Conservation (phyloP, 2,888 invertebrate species). For the Sinhomidia bicolor region DNA sequence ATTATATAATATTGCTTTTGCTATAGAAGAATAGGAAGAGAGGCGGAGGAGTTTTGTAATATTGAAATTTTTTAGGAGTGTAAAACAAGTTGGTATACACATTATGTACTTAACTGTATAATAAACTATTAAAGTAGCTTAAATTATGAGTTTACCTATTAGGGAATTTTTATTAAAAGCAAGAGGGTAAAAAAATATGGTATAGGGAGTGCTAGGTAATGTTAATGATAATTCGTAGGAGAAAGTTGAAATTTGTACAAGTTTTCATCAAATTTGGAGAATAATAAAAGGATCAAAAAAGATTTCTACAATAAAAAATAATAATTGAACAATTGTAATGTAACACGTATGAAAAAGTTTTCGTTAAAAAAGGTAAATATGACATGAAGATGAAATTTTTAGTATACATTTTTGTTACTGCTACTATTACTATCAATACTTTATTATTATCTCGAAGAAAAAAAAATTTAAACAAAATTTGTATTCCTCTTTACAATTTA, state of each 20-base stretch:
- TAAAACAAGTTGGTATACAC: background rate
- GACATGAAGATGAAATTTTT: constrained; percentile 10
- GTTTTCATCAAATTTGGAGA: constrained; percentile 38
- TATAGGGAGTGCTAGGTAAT: background rate
- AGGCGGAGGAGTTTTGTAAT: background rate
- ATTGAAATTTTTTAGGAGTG: background rate
- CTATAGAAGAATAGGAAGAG: no score
- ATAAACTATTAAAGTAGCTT: constrained; percentile 19
- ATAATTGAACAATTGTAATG: background rate
- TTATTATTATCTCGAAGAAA: background rate
- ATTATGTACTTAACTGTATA: constrained; percentile 22
- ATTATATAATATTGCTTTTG: no score
- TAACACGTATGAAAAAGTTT: background rate
- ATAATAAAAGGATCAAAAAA: constrained; percentile 50
- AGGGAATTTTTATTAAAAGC: constrained; percentile 15
- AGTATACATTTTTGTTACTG: constrained; percentile 24
- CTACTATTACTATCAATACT: no score
- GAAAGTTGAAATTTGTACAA: constrained; percentile 54
- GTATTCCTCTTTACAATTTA: background rate
- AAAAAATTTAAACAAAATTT: background rate
- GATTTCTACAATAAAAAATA: constrained; percentile 38
- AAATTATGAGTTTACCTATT: constrained; percentile 64
- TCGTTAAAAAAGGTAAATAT: background rate
- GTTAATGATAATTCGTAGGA: background rate
- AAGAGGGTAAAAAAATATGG: background rate